Evolutionary conservation across 2,113 vertebrate genomes (phyloP).

Genomic region (Gopherus evgoodei): DNA sequence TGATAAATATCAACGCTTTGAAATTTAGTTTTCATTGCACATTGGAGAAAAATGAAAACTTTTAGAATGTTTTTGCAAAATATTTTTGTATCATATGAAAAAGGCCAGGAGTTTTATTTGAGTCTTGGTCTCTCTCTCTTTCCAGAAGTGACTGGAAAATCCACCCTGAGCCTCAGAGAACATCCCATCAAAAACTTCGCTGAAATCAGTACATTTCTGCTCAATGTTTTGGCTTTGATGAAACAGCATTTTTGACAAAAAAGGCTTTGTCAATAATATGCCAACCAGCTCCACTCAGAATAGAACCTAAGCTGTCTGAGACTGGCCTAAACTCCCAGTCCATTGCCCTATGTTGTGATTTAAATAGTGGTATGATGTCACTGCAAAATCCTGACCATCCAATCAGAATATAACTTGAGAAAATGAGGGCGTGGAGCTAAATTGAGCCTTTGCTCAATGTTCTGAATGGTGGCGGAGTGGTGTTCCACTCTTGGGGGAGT

Average conservation of each 20-base stretch:
- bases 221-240: background rate
- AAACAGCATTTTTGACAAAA: background rate
- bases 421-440: background rate
- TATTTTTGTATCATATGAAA: background rate
- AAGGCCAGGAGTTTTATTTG: background rate
- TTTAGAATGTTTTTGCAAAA: background rate
- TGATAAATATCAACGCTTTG: background rate
- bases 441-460: background rate
- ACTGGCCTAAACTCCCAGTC: background rate
- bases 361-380: background rate
- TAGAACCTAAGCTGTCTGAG: background rate
- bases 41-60: background rate
- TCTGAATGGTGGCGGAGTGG: background rate
- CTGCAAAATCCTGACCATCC: background rate
- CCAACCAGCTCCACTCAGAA: background rate
- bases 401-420: background rate
- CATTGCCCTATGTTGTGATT: background rate
- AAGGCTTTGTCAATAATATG: background rate
- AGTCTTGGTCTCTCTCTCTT: background rate
- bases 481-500: background rate
- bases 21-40: background rate
- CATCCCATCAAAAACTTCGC: background rate
- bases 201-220: background rate
- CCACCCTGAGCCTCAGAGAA: background rate
- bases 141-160: background rate